Percentiles rank a stretch among this genome's conserved stretches.
phyloP scores from a whole-genome alignment of 2,113 vertebrate genomes.

The Anhinga rufa region DNA sequence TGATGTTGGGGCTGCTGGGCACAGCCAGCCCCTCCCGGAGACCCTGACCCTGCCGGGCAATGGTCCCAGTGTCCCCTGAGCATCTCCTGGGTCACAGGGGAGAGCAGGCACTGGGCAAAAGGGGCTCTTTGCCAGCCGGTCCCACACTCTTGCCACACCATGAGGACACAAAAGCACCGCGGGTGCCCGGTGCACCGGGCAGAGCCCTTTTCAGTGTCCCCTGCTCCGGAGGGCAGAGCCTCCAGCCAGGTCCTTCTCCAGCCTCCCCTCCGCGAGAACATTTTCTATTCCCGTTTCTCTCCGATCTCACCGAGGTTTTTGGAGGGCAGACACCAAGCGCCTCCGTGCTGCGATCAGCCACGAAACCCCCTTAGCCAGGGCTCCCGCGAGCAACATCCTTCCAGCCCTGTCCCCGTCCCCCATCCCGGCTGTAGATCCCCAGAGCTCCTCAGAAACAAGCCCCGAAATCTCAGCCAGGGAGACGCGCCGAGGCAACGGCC shows the following conservation, averaged over 20 bases:
- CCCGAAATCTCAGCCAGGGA: not conserved
- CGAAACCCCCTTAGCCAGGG: not conserved
- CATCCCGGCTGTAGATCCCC: not conserved
- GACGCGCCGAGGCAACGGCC: not conserved
- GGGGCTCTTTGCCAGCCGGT: not conserved
- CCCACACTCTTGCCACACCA: rapidly evolving
- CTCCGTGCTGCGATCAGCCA: not conserved
- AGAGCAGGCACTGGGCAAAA: not conserved
- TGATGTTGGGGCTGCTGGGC: not conserved
- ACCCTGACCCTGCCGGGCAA: not conserved
- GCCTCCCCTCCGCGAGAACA: rapidly evolving
- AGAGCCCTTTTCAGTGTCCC: not conserved
- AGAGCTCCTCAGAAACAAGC: not conserved
- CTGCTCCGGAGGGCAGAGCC: not conserved
- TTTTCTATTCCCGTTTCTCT: not conserved
- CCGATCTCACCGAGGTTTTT: rapidly evolving
- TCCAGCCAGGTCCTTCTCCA: not conserved
- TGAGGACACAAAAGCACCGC: rapidly evolving
- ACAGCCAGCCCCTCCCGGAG: not conserved
- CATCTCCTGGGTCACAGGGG: not conserved
- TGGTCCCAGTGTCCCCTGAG: rapidly evolving
- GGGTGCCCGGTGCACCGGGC: too few species aligned
- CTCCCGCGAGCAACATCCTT: not conserved
- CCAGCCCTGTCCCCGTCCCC: not conserved
- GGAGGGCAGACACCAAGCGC: not conserved